A percentile compares a stretch with the other conserved stretches of the same genome.
Evolutionary conservation across 2,797 vertebrate genomes (phyloP).

Genomic region (Lepilemur septentrionalis): DNA sequence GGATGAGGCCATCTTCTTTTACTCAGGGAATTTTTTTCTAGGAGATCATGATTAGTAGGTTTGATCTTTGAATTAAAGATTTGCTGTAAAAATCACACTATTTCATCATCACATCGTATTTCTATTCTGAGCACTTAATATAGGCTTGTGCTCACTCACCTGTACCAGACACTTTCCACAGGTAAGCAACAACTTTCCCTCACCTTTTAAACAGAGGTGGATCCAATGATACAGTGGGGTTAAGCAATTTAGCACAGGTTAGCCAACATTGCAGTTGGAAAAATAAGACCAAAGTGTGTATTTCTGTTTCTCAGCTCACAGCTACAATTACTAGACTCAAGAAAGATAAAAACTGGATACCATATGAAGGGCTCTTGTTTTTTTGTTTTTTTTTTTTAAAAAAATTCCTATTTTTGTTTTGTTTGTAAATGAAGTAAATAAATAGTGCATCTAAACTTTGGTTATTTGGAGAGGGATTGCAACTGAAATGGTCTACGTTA

Average conservation of each 20-base stretch:
- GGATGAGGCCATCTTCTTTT: background rate
- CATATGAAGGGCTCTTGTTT: background rate
- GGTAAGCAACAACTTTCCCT: background rate
- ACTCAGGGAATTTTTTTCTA: background rate
- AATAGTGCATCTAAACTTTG: background rate
- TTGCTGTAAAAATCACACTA: background rate
- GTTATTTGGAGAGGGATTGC: background rate
- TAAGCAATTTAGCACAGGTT: slow-evolving; percentile 2
- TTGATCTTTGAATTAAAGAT: background rate
- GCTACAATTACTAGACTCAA: background rate
- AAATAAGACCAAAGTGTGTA: background rate
- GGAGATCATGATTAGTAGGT: background rate
- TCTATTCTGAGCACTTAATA: background rate
- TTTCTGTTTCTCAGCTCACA: background rate
- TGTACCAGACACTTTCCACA: background rate
- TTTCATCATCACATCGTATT: background rate
- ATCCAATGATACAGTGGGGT: background rate
- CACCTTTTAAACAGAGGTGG: background rate
- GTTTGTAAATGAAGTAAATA: background rate
- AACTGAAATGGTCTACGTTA: background rate
- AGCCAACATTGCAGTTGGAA: background rate
- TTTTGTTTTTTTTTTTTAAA: background rate
- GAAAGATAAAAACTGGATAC: background rate
- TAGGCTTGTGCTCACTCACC: background rate
- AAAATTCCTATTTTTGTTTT: background rate